Evolutionary conservation across 2,113 vertebrate genomes (phyloP).

Genomic region (Callopanchax toddi): DNA sequence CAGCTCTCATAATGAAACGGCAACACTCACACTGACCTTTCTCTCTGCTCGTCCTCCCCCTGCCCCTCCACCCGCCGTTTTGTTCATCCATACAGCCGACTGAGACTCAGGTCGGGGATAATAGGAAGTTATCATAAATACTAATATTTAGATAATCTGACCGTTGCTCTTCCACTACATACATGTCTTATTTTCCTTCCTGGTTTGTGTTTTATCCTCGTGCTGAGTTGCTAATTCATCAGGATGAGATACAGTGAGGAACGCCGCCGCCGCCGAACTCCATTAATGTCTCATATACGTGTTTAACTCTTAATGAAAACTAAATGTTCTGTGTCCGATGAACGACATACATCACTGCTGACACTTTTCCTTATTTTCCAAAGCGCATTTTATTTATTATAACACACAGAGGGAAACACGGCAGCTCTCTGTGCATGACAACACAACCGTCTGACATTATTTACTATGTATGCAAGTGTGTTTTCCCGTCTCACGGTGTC

Average conservation of each 20-base stretch:
- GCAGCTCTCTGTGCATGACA: conserved; percentile 38
- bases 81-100: conserved; percentile 43
- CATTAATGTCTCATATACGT: conserved; percentile 82
- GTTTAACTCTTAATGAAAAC: conserved; percentile 87
- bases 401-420: conserved; percentile 27
- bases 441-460: conserved; percentile 36
- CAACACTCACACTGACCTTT: conserved; percentile 69
- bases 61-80: conserved; percentile 21
- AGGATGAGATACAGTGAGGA: conserved; percentile 72
- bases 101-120: conserved; percentile 59
- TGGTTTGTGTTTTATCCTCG: conserved; percentile 53
- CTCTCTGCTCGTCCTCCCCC: conserved; percentile 35
- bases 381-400: conserved; percentile 48
- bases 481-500: conserved; percentile 22
- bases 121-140: conserved; percentile 73
- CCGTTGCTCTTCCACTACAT: conserved; percentile 57
- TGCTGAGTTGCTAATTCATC: conserved; percentile 79
- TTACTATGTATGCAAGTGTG: conserved; percentile 39
- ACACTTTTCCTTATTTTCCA: conserved; percentile 62
- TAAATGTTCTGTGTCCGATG: conserved; percentile 86
- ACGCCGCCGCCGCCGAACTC: conserved; percentile 71
- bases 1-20: conserved; percentile 72
- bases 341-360: conserved; percentile 80
- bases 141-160: conserved; percentile 62
- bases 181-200: conserved; percentile 63